Base-by-base conservation (phyloP, 2,113 vertebrate genomes). In the Poicephalus meyeri region DNA sequence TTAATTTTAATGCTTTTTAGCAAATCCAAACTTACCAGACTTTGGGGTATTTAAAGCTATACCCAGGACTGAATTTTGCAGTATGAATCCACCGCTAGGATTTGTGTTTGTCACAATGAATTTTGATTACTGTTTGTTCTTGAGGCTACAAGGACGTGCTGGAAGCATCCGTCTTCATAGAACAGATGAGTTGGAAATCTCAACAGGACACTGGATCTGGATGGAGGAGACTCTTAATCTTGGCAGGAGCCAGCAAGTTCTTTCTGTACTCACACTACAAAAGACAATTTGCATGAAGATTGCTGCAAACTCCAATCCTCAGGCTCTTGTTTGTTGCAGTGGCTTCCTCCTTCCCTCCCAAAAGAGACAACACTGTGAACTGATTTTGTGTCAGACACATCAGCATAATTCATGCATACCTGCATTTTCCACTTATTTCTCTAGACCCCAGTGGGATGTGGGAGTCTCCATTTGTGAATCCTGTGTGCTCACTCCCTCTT, bases 181-280 rank as follows among this genome's bases (percentile, higher is more conserved):
- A 66, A 13, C 33, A 80, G 74, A 42, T 3, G 5, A 60, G 44
- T 44, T 86, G 88, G 88, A 93, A 92, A 80, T 68, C 68, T 66
- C 93, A 70, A 64, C 80, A 78, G 89, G 80, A 63, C 52, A 28
- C 0, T 0, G 42, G 56, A 76, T 69, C 33, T 88, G 73, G 77
- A 61, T 49, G 88, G 20, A 72, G 74, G 72, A 70, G 39, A 35
- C 46, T 81, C 84, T 93, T 56, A 37, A 77, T 53, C 86, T 94
- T 92, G 79, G 60, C 87, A 92, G 81, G 72, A 94, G 42, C 61
- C 82, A 68, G 52, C 71, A 80, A 65, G 72, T 73, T 53, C 41
- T 44, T 74, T 76, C 83, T 65, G 49, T 61, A 44, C 77, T 90
- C 69, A 26, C 28, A 58, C 53, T 73, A 53, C n/a, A 85, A 72